These are phyloP conservation scores for Protophormia terraenovae DNA, from an alignment of 2,888 invertebrate genomes.

Conservation along the genomic window DNA sequence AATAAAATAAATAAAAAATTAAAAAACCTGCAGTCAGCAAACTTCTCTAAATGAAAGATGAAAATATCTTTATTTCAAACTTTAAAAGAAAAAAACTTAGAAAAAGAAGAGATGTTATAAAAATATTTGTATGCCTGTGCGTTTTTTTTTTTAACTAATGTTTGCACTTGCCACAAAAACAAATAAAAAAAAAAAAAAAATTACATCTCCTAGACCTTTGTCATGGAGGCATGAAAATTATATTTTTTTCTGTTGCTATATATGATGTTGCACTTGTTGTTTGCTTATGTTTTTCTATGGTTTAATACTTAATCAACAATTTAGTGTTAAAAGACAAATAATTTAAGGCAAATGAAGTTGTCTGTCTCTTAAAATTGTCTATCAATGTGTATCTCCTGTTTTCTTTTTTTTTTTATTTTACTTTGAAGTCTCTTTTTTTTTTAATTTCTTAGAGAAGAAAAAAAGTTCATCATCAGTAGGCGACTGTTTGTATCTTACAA, in stretches of 20 bases:
- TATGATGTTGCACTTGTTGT: slow-evolving; percentile 52
- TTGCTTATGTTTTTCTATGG: slow-evolving; percentile 3
- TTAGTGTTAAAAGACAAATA: slow-evolving; percentile 65
- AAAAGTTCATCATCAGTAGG: slow-evolving; percentile 33
- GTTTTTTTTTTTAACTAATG: slow-evolving; percentile 23
- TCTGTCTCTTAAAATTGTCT: background rate
- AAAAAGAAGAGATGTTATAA: slow-evolving; percentile 4
- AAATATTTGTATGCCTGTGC: background rate
- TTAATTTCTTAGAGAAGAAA: background rate
- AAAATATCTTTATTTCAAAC: slow-evolving; percentile 50
- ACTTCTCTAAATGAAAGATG: slow-evolving; percentile 41
- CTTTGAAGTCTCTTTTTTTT: slow-evolving; percentile 18
- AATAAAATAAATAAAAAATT: background rate
- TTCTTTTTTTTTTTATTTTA: background rate
- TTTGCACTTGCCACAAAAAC: slow-evolving; percentile 38
- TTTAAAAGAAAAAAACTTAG: background rate
- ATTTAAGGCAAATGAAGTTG: slow-evolving; percentile 60
- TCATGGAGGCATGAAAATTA: slow-evolving; percentile 18
- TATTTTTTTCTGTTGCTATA: background rate
- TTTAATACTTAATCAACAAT: slow-evolving; percentile 62
- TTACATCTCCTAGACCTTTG: slow-evolving; percentile 53
- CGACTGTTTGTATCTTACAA: slow-evolving; percentile 18
- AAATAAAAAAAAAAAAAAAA: slow-evolving; percentile 31
- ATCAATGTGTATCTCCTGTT: slow-evolving; percentile 40
- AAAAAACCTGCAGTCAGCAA: slow-evolving; percentile 37